These are phyloP conservation scores for Plebejus melissa DNA, from an alignment of 2,888 invertebrate genomes.

Conservation along the genomic window DNA sequence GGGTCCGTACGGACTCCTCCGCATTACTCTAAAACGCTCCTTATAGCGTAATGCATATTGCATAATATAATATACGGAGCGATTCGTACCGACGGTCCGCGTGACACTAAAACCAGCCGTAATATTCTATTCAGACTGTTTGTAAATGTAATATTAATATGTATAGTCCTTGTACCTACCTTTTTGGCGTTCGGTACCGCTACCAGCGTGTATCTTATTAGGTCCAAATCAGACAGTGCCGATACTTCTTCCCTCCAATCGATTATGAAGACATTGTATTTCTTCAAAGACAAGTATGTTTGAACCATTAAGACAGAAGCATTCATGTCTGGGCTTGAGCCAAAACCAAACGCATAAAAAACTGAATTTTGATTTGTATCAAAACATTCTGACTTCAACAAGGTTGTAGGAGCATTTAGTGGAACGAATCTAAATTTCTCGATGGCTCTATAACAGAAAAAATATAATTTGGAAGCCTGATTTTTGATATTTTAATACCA, in stretches of 20 bases:
- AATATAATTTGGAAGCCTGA: background rate
- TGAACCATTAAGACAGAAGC: slow-evolving; percentile 47
- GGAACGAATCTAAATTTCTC: slow-evolving; percentile 46
- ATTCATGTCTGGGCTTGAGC: slow-evolving; percentile 41
- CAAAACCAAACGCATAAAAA: slow-evolving; percentile 65
- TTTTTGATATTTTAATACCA: background rate
- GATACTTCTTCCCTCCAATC: slow-evolving; percentile 68
- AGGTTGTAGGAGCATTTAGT: slow-evolving; percentile 44
- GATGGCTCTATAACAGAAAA: slow-evolving; percentile 48
- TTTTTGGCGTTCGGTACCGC: slow-evolving; percentile 61
- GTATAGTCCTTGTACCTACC: slow-evolving; percentile 41
- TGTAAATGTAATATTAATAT: no score
- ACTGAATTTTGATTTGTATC: slow-evolving; percentile 52
- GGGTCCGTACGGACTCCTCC: no score
- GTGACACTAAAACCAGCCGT: no score
- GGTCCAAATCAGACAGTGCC: slow-evolving; percentile 41
- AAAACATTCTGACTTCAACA: slow-evolving; percentile 50
- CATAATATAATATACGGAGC: no score
- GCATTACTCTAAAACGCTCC: no score
- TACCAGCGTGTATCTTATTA: slow-evolving; percentile 53
- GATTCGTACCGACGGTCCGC: no score
- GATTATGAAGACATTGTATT: slow-evolving; percentile 60
- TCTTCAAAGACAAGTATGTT: slow-evolving; percentile 54
- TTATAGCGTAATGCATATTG: no score
- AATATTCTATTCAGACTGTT: no score